Conservation (phyloP, 2,113 vertebrate species). For the Peromyscus californicus region DNA sequence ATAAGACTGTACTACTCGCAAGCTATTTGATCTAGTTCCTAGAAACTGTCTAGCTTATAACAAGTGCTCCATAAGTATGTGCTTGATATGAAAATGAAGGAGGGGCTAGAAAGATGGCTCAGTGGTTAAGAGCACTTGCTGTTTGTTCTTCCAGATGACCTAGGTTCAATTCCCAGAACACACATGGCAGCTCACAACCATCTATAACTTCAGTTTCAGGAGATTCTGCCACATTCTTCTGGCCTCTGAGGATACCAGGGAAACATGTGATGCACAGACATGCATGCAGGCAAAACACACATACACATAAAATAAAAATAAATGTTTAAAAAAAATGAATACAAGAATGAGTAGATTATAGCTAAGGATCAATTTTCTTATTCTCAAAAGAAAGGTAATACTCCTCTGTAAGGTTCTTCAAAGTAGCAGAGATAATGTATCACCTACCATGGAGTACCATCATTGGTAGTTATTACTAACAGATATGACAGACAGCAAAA, state of each 20-base stretch:
- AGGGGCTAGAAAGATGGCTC: background rate
- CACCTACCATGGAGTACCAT: background rate
- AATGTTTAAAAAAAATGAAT: background rate
- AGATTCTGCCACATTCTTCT: background rate
- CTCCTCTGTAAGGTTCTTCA: background rate
- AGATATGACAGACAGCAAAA: background rate
- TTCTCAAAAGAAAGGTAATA: conserved; percentile 40
- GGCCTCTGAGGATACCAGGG: background rate
- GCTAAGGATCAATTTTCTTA: conserved; percentile 44
- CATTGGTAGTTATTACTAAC: conserved; percentile 22
- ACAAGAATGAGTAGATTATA: background rate
- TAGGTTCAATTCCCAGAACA: background rate
- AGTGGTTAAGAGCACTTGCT: background rate
- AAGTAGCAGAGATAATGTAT: conserved; percentile 32
- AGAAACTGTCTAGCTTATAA: conserved; percentile 51
- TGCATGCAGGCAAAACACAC: background rate
- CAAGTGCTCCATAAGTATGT: conserved; percentile 29
- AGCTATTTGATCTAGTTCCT: background rate
- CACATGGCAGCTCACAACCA: background rate
- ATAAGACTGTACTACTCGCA: background rate
- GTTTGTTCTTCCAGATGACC: background rate
- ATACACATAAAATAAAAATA: background rate
- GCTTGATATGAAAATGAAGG: background rate
- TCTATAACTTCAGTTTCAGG: background rate
- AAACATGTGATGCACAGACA: background rate